phyloP scores from a whole-genome alignment of 2,797 vertebrate species.

The Mormyrops boulengeri region DNA sequence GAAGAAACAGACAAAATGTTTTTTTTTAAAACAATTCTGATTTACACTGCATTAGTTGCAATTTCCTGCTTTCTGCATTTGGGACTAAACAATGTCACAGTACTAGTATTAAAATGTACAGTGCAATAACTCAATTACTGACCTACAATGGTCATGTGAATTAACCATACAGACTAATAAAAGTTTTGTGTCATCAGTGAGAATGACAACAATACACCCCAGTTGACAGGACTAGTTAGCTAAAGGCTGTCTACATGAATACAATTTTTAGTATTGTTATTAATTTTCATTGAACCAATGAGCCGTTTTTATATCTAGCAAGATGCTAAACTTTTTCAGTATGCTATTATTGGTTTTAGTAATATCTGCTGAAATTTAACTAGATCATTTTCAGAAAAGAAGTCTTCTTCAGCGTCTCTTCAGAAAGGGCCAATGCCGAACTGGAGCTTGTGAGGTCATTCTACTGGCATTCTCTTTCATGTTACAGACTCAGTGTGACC shows the following conservation, averaged over 20 bases:
- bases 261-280: constrained; percentile 10
- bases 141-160: not conserved
- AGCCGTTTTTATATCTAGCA: not conserved
- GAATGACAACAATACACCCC: constrained; percentile 1
- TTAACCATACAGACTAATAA: not conserved
- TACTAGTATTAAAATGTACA: not conserved
- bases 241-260: not conserved
- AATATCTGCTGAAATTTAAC: constrained; percentile 8
- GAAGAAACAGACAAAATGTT: not conserved
- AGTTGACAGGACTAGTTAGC: not conserved
- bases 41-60: not conserved
- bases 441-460: not conserved
- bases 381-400: not conserved
- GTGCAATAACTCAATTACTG: not conserved
- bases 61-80: not conserved
- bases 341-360: constrained; percentile 4
- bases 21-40: not conserved
- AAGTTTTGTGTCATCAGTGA: not conserved
- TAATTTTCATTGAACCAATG: constrained; percentile 10
- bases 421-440: not conserved
- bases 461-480: not conserved
- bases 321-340: constrained; percentile 4
- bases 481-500: not conserved
- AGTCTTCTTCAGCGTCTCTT: not conserved
- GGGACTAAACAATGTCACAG: not conserved